Evolutionary conservation across 2,113 vertebrate species (phyloP).

Genomic region (Galemys pyrenaicus): DNA sequence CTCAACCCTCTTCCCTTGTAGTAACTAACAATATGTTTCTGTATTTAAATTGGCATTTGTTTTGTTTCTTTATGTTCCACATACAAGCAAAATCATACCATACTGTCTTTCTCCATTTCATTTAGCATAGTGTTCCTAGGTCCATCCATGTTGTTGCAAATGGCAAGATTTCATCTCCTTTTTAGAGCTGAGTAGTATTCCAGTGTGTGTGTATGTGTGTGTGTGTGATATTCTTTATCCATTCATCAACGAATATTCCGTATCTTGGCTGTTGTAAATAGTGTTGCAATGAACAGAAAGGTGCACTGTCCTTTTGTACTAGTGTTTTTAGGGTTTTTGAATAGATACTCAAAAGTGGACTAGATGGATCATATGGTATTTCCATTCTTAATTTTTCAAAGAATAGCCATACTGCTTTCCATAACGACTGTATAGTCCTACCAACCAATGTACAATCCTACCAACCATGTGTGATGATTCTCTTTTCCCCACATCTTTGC

Average conservation of each 20-base stretch:
- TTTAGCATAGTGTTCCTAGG: not conserved
- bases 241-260: not conserved
- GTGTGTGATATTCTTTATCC: not conserved
- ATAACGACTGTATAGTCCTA: not conserved
- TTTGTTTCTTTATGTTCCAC: not conserved
- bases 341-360: not conserved
- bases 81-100: not conserved
- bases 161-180: not conserved
- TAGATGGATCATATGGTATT: not conserved
- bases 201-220: not conserved
- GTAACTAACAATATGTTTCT: not conserved
- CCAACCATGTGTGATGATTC: not conserved
- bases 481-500: not conserved
- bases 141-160: not conserved
- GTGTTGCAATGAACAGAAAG: not conserved
- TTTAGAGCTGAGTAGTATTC: not conserved
- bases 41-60: not conserved
- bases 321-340: not conserved
- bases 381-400: not conserved
- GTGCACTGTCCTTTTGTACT: not conserved
- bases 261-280: not conserved
- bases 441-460: not conserved
- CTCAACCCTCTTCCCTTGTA: no score
- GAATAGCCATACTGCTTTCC: not conserved
- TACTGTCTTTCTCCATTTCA: not conserved